Base-by-base conservation (phyloP, 2,888 invertebrate genomes). In the Andricus quercusramuli region DNA sequence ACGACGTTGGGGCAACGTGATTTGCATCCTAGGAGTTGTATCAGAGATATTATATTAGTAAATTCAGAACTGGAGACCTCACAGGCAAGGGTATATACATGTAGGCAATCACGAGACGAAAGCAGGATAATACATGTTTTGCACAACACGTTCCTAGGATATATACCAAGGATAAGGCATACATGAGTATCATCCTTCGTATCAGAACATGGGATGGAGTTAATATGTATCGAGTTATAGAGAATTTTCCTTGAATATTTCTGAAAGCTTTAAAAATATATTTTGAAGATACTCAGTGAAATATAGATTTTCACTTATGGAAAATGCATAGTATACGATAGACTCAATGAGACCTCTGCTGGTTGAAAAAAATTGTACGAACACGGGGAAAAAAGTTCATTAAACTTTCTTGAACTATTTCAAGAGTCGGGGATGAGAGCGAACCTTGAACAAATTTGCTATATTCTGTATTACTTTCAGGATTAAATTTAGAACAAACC, bases 71-170 rank as follows among this genome's bases (percentile, higher is more conserved):
- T n/a, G n/a, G 6, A 56, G 11, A 56, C n/a, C 9, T 9, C 3
- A 5, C 56, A 3, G 3, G 56, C 44, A n/a, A n/a, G 56, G 56
- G 56, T 20, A 56, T 56, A 56, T 56, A n/a, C 56, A 51, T 6
- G 51, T 15, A 20, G 8, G n/a, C 56, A 56, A n/a, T 56, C 56
- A 56, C 11, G 56, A 56, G n/a, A 56, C 56, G 56, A 56, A n/a
- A 56, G n/a, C 56, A n/a, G n/a, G 56, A n/a, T 56, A 56, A 56
- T 56, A 56, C 56, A n/a, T n/a, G n/a, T 56, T 56, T 56, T 56
- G n/a, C 56, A 56, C n/a, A 56, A 56, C 56, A 56, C 56, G 56
- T n/a, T 11, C 11, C 0, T 47, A 47, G 2, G 47, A 47, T 47
- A 17, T 17, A 47, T 47, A 22, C 59, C 22, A 59, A 22, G 59